Evolutionary conservation across 2,888 invertebrate genomes (phyloP), one percentile per base, ranked within the genome.

Genomic region (Perizoma affinitatum): DNA sequence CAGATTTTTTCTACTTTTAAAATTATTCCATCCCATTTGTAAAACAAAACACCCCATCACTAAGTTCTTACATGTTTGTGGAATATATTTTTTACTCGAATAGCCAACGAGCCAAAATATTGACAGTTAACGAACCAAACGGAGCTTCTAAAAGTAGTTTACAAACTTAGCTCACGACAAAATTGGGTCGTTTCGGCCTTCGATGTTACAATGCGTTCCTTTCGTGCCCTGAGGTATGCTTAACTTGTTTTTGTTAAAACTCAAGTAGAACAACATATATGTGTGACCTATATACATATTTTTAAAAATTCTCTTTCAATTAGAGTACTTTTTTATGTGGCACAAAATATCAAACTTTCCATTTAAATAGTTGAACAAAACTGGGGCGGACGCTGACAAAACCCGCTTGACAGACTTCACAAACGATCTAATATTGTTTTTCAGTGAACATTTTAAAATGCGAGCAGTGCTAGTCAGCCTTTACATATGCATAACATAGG

Each of bases 211-310:
- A 33, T 40, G 8, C 40, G 43, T 35, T 44, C 44, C 8, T 52
- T 44, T 36, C 35, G 49, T 55, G 55, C 36, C 55, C 43, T 49
- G 44, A 55, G 49, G 42, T 50, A 42, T 38, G 50, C 36, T 33
- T 52, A 51, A 54, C 10, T 46, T 54, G 54, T 54, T 60, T 54
- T 55, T 61, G 51, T 44, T 47, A 33, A 46, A 35, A 8, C n/a
- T 34, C 36, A 38, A 38, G 40, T 45, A 34, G 22, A 49, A 45
- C 33, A 44, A 56, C 22, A 44, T 35, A 36, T 52, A 47, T 38
- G 5, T 7, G 10, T 40, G 10, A 40, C 33, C 22, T 45, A 5
- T 42, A 41, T 46, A 34, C 7, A n/a, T 22, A 22, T 22, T 22
- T 22, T 22, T 22, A 2, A 22, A 22, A 22, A 22, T 2, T 22